Percentiles rank a stretch among this genome's conserved stretches.
Evolutionary conservation across 2,888 invertebrate species (phyloP).

Genomic region (Phortica magna): DNA sequence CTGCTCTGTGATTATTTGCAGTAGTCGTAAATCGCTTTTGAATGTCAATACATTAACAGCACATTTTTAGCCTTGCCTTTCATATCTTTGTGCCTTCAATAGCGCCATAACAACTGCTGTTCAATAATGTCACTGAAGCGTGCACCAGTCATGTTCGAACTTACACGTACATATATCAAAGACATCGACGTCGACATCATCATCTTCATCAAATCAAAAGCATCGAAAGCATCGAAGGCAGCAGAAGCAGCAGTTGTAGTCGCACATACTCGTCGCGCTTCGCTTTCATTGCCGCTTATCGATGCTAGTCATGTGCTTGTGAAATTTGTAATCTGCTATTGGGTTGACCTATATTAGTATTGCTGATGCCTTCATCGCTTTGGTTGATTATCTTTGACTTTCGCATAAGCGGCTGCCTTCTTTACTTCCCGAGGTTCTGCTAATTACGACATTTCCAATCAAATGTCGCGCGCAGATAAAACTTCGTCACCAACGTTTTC

Average conservation of each 20-base stretch:
- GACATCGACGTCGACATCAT: conserved; percentile 13
- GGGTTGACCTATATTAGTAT: conserved; percentile 33
- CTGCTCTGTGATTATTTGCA: conserved; percentile 26
- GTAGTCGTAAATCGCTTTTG: conserved; percentile 49
- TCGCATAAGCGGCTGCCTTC: background rate
- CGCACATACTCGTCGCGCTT: too few relatives aligned
- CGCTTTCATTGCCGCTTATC: conserved; percentile 56
- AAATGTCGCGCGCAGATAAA: background rate
- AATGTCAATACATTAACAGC: conserved; percentile 53
- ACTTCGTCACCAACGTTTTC: background rate
- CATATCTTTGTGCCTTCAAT: background rate
- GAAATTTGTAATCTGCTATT: conserved; percentile 25
- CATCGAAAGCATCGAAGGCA: conserved; percentile 51
- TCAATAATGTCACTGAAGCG: conserved; percentile 27
- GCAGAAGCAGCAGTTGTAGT: conserved; percentile 50
- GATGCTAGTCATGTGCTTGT: conserved; percentile 64
- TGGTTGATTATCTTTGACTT: background rate
- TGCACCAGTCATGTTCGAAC: conserved; percentile 24
- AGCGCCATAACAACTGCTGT: background rate
- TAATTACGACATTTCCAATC: conserved; percentile 26
- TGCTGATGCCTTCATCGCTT: background rate
- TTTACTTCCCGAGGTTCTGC: background rate
- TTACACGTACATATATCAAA: conserved; percentile 23
- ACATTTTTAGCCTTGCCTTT: conserved; percentile 54
- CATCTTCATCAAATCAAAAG: too few relatives aligned